Conservation (phyloP, 53 echinoderm and acorn worm species). For the Astropecten irregularis region DNA sequence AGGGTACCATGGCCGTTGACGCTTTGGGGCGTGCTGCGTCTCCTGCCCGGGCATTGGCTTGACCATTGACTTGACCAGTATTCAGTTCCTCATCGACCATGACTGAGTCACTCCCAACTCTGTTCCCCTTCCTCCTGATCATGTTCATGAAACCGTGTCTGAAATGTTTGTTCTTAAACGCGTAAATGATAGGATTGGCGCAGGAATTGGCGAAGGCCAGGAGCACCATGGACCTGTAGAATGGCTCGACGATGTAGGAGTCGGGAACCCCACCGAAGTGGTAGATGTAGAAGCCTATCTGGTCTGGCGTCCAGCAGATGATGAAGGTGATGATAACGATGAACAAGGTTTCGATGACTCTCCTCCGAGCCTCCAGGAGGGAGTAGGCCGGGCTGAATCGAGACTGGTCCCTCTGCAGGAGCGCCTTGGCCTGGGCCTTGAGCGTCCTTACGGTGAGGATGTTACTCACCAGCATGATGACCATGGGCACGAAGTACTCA, state of each 20-base stretch:
- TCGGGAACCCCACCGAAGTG: constrained; percentile 76
- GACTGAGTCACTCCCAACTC: constrained; percentile 42
- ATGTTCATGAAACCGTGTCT: constrained; percentile 66
- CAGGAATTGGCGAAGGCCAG: constrained; percentile 89
- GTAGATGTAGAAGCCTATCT: constrained; percentile 72
- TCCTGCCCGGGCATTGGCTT: too few relatives aligned
- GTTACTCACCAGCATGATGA: constrained; percentile 71
- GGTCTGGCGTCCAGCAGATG: constrained; percentile 97
- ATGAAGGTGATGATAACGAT: constrained; percentile 82
- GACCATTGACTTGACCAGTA: not conserved
- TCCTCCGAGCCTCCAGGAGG: constrained; percentile 61
- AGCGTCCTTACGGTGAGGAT: constrained; percentile 61
- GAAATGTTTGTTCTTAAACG: constrained; percentile 83
- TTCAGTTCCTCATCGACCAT: constrained; percentile 27
- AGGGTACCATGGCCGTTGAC: not conserved
- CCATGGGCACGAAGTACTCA: constrained; percentile 68
- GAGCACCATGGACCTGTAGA: constrained; percentile 77
- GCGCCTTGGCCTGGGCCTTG: constrained; percentile 62
- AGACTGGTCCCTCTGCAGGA: constrained; percentile 33
- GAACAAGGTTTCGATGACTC: constrained; percentile 83
- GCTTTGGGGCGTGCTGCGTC: not conserved
- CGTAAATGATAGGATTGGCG: constrained; percentile 87
- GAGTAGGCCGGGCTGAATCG: constrained; percentile 68
- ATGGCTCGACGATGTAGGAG: constrained; percentile 60
- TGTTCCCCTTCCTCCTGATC: constrained; percentile 36